These are phyloP conservation scores for Myotis findleyi DNA, from an alignment of 2,797 vertebrate species.

Conservation along the genomic window DNA sequence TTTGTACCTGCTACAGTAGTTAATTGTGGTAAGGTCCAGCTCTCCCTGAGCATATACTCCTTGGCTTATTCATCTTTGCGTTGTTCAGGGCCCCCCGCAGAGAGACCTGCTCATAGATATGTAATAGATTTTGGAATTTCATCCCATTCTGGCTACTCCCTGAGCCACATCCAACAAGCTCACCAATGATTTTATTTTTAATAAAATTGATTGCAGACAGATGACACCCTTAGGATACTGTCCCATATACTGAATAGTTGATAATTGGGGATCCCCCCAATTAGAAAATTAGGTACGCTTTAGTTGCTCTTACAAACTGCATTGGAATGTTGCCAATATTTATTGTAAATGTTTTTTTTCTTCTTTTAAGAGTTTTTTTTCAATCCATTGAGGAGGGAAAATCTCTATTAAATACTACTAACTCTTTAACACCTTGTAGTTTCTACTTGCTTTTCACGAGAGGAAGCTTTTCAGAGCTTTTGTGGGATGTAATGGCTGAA, in stretches of 20 bases:
- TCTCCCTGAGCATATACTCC: background rate
- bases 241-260: background rate
- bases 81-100: background rate
- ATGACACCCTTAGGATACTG: background rate
- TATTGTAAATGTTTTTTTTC: background rate
- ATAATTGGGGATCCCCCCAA: background rate
- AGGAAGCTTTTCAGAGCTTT: background rate
- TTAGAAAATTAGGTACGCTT: background rate
- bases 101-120: background rate
- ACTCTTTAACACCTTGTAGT: background rate
- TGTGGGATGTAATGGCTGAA: background rate
- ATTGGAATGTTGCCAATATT: background rate
- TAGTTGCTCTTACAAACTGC: background rate
- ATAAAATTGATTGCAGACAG: background rate
- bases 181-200: background rate
- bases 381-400: background rate
- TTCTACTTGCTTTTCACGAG: background rate
- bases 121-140: background rate
- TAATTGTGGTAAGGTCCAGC: background rate
- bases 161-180: background rate
- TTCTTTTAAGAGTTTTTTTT: background rate
- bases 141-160: background rate
- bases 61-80: background rate
- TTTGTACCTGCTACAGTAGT: background rate
- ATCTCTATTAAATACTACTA: background rate